phyloP scores from a whole-genome alignment of 2,888 invertebrate genomes.

The Allolobophora icterica region DNA sequence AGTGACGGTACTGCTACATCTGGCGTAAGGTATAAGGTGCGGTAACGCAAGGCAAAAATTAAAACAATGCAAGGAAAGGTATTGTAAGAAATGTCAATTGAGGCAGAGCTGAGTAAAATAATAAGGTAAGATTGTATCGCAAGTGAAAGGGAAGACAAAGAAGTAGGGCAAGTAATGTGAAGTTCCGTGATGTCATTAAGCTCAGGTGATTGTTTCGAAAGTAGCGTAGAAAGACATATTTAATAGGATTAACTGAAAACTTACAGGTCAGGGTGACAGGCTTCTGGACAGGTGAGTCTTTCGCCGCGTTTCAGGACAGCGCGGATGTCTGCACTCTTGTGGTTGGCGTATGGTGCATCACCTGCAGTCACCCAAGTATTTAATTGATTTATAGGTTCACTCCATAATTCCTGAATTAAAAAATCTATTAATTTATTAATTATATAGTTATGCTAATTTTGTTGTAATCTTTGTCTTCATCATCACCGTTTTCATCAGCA shows the following conservation, averaged over 20 bases:
- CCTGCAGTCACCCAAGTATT: background rate
- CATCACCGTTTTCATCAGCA: background rate
- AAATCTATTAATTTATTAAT: too few relatives aligned
- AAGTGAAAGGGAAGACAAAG: background rate
- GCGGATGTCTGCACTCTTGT: slow-evolving; percentile 25
- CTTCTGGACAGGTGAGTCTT: slow-evolving; percentile 29
- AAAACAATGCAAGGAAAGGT: too few relatives aligned
- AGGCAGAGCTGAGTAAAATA: too few relatives aligned
- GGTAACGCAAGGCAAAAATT: too few relatives aligned
- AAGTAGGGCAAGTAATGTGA: background rate
- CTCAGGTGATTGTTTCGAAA: background rate
- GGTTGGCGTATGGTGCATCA: slow-evolving; percentile 29
- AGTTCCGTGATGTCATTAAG: background rate
- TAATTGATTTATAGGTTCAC: background rate
- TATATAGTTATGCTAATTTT: background rate
- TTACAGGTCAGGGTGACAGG: slow-evolving; percentile 27
- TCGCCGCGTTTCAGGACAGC: slow-evolving; percentile 23
- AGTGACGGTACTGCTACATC: background rate
- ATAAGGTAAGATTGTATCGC: too few relatives aligned
- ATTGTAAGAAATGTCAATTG: too few relatives aligned
- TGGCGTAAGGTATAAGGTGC: background rate
- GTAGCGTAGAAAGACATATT: background rate
- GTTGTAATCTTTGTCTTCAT: background rate
- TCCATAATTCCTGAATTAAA: too few relatives aligned
- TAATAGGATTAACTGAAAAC: background rate